Conservation (phyloP, 2,797 vertebrate species). For the Pseudocheirus occidentalis region DNA sequence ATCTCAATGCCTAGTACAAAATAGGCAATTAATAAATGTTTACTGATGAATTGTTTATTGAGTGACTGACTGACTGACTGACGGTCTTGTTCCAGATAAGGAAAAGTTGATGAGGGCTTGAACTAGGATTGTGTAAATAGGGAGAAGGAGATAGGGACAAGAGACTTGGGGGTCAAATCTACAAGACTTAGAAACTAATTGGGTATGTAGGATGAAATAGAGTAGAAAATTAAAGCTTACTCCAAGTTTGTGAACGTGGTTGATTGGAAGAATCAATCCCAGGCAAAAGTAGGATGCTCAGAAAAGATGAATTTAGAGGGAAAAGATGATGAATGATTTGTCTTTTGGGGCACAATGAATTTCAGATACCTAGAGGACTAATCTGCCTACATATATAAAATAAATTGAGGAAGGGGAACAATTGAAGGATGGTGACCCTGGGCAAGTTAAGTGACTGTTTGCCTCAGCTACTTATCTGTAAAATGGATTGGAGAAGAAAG, state of each 20-base stretch:
- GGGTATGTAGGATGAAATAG: not conserved
- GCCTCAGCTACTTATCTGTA: not conserved
- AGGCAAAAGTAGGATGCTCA: not conserved
- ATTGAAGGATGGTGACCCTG: not conserved
- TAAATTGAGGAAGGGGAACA: not conserved
- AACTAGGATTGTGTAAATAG: not conserved
- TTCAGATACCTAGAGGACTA: not conserved
- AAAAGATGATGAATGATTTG: not conserved
- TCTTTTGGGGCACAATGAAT: not conserved
- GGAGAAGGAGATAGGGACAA: not conserved
- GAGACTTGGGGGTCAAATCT: not conserved
- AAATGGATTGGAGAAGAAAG: not conserved
- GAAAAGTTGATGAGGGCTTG: not conserved
- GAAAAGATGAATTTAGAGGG: not conserved
- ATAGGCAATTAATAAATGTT: not conserved
- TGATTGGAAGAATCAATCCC: not conserved
- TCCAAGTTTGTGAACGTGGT: not conserved
- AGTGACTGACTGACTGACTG: not conserved
- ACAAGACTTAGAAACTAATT: not conserved
- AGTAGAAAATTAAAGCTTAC: not conserved
- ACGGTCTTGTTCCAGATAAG: not conserved
- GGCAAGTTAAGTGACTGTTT: not conserved
- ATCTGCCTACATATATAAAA: not conserved
- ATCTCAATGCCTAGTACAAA: not conserved
- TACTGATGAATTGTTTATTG: not conserved